Base-by-base conservation (phyloP, 2,113 vertebrate genomes). In the Saiga tatarica region DNA sequence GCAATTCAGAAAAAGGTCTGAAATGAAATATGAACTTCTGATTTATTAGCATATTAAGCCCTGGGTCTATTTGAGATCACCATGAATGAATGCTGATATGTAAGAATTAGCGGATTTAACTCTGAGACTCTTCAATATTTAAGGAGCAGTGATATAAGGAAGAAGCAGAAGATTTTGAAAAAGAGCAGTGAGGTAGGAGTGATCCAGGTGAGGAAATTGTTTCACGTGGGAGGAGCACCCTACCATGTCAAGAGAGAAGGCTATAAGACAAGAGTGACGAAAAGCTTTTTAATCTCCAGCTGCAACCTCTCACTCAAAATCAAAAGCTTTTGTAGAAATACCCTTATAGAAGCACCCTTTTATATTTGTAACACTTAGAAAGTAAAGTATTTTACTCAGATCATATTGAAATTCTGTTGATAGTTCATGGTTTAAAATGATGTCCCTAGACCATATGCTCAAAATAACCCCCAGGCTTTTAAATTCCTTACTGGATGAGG, bases 371-470 rank as follows among this genome's bases (percentile, higher is more conserved):
- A 83, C 59, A 90, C 81, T 89, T 96, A 60, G 59, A 62, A 96
- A 89, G 45, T 90, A 92, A 97, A 85, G 88, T 95, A 93, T 71
- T 84, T 96, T 89, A 81, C 60, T 91, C 92, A 97, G 62, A 91
- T 88, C 85, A 2, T 74, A 94, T 91, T 92, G 71, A 91, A 87
- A 96, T 94, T 95, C 57, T 95, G 55, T 89, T 93, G 86, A 88
- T 95, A 95, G 93, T 79, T 94, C 57, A 89, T 78, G 57, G 82
- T 98, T 97, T 93, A 96, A 97, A 97, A 96, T 81, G 52, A 94
- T 95, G 57, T 95, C 79, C 82, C 55, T 92, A 94, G 84, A 94
- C 90, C 94, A 98, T 98, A 97, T 93, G 91, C 19, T 98, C 93
- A 94, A 97, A 97, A 94, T 95, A 95, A 52, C 81, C 71, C 67